phyloP scores from a whole-genome alignment of 2,797 vertebrate genomes.

The Phoebastria nigripes region DNA sequence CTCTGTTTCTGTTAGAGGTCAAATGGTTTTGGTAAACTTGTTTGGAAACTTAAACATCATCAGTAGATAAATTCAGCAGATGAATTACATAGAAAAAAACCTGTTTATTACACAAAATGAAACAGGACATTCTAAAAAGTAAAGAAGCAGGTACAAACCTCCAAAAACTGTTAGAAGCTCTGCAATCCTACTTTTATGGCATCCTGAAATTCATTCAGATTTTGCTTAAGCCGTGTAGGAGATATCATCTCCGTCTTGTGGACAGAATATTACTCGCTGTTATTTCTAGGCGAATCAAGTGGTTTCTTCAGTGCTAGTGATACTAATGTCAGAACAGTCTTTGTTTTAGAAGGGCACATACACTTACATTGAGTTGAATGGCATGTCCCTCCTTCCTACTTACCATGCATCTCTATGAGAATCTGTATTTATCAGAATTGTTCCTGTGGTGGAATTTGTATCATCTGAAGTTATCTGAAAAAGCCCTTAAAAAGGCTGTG shows the following conservation, averaged over 20 bases:
- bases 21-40: conserved; percentile 47
- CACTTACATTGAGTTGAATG: not conserved
- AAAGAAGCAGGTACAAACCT: not conserved
- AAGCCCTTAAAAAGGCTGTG: not conserved
- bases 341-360: not conserved
- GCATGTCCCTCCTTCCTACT: not conserved
- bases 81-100: not conserved
- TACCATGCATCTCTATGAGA: not conserved
- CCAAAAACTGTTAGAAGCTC: not conserved
- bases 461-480: not conserved
- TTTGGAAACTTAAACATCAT: conserved; percentile 42
- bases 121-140: not conserved
- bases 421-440: not conserved
- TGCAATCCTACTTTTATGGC: not conserved
- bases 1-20: conserved; percentile 51
- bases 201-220: not conserved
- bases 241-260: not conserved
- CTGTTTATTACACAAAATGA: conserved; percentile 17
- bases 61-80: conserved; percentile 39
- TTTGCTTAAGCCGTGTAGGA: not conserved
- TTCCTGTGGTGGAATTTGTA: not conserved
- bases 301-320: not conserved
- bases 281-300: not conserved
- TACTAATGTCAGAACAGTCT: not conserved
- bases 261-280: not conserved